Conservation (phyloP, 2,888 invertebrate genomes). For the Drosophila prostipennis region DNA sequence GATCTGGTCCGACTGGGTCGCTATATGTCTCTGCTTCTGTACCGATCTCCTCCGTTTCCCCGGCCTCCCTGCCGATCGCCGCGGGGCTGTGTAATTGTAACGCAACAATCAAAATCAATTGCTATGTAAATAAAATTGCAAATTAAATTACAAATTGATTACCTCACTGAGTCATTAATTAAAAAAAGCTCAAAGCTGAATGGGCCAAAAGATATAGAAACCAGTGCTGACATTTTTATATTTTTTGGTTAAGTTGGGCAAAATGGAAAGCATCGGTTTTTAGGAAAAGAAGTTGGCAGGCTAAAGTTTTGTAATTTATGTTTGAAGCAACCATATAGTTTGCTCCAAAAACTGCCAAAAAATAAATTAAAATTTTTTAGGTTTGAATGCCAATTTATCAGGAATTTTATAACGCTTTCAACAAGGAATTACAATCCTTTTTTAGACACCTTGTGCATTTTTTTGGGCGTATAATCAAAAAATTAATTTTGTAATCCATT, state of each 20-base stretch:
- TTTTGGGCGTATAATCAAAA: too few relatives aligned
- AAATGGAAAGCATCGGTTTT: too few relatives aligned
- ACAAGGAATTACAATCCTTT: too few relatives aligned
- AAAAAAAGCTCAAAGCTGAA: conserved; percentile 51
- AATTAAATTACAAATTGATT: conserved; percentile 83
- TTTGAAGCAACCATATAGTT: too few relatives aligned
- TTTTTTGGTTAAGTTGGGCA: neutral
- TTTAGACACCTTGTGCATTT: too few relatives aligned
- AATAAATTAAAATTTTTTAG: neutral
- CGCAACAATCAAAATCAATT: conserved; percentile 80
- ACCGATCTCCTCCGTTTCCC: conserved; percentile 13
- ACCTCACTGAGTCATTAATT: conserved; percentile 81
- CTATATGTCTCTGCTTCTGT: conserved; percentile 29
- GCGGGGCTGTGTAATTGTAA: conserved; percentile 71
- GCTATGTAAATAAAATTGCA: conserved; percentile 79
- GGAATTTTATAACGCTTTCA: too few relatives aligned
- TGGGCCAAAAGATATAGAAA: conserved; percentile 1
- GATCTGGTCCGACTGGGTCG: conserved; percentile 29
- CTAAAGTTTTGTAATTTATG: too few relatives aligned
- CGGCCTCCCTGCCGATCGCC: conserved; percentile 35
- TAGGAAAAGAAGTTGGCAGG: too few relatives aligned
- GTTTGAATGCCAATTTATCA: neutral
- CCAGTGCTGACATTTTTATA: neutral
- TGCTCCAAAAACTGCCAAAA: too few relatives aligned
- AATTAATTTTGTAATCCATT: too few relatives aligned